phyloP scores from a whole-genome alignment of 2,888 invertebrate species.

The Zygothrica quintamaculata region DNA sequence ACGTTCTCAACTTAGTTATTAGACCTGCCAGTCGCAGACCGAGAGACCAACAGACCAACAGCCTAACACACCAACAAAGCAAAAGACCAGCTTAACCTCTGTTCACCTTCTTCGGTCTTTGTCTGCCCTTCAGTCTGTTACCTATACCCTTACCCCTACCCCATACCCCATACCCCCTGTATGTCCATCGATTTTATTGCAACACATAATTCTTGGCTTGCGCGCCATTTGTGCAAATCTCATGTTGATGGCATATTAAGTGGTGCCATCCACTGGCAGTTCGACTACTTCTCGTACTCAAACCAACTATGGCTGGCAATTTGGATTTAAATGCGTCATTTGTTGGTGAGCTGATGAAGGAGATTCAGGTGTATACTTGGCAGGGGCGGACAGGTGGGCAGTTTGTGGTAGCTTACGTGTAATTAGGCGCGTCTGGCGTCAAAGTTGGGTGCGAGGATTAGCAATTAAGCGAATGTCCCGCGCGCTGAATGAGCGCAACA shows the following conservation, averaged over 20 bases:
- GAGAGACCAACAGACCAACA: no score
- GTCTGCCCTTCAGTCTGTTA: background rate
- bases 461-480: slow-evolving; percentile 74
- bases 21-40: slow-evolving; percentile 41
- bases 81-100: no score
- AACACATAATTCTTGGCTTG: slow-evolving; percentile 71
- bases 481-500: slow-evolving; percentile 59
- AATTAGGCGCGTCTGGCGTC: slow-evolving; percentile 70
- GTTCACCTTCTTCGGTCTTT: no score
- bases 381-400: background rate
- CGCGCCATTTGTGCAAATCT: slow-evolving; percentile 76
- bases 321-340: slow-evolving; percentile 70
- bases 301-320: slow-evolving; percentile 50
- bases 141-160: background rate
- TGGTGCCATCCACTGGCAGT: slow-evolving; percentile 27
- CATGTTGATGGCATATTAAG: slow-evolving; percentile 80
- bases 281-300: background rate
- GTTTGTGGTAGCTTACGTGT: slow-evolving; percentile 59
- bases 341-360: slow-evolving; percentile 4
- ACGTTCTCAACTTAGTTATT: slow-evolving; percentile 75
- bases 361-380: background rate
- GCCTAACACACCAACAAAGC: no score
- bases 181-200: slow-evolving; percentile 75
- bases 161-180: background rate
- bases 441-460: slow-evolving; percentile 64